Base-by-base conservation (phyloP, 2,113 vertebrate genomes). In the Amazona vittata region DNA sequence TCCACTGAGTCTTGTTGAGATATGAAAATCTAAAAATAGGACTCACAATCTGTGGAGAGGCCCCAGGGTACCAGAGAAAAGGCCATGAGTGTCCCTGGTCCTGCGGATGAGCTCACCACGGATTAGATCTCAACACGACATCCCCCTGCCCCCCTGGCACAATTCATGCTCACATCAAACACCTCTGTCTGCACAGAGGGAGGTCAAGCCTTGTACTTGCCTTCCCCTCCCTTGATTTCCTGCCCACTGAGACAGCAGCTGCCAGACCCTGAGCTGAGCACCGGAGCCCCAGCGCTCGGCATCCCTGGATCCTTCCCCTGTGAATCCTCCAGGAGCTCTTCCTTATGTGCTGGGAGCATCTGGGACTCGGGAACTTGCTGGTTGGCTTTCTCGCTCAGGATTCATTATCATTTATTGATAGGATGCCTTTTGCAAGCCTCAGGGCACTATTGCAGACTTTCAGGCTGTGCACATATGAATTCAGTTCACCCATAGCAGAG, bases 201-300 rank as follows among this genome's bases (percentile, higher is more conserved):
- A 47, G 12, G 7, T 4, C 11, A 5, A 41, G 44, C 28, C 53
- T 6, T 20, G 25, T 44, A 29, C 83, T 39, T 22, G 10, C 21
- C 43, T 75, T 57, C 20, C 28, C 13, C 44, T 8, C 15, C 2
- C 7, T 12, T 68, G 28, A 26, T 50, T 57, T 46, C 21, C 47
- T 77, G 28, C 50, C 43, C 6, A 1, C 47, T 0, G 3, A 68
- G n/a, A 62, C 65, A 63, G 52, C 44, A 70, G 76, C 67, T 90
- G 62, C 43, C 52, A 65, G 62, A 22, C 25, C 46, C 68, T 3
- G 22, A 50, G 52, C 63, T 0, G 1, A 59, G 26, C 31, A 47
- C 43, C 3, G 0, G 31, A 49, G 60, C 65, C 43, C n/a, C 6
- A 0, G 8, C 0, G 0, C n/a, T 50, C 10, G 0, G 29, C 53